Conservation (phyloP, 2,113 vertebrate genomes). For the Fregata magnificens region DNA sequence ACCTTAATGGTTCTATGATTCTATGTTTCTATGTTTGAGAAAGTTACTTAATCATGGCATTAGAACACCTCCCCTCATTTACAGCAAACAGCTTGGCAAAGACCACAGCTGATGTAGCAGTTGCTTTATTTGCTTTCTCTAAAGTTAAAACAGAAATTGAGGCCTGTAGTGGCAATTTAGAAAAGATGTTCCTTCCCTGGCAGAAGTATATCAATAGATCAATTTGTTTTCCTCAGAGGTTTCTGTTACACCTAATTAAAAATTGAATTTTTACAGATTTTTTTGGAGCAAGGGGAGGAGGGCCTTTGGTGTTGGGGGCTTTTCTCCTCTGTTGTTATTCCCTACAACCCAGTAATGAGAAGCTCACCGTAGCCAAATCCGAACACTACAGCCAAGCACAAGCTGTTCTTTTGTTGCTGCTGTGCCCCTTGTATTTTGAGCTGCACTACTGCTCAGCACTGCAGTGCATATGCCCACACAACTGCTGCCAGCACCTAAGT, state of each 20-base stretch:
- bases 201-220: neutral
- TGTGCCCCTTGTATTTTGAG: neutral
- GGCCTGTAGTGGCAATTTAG: neutral
- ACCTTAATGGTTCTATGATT: no score
- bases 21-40: neutral
- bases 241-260: neutral
- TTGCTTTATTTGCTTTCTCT: neutral
- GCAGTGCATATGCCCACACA: neutral
- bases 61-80: slow-evolving; percentile 15
- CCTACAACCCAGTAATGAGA: neutral
- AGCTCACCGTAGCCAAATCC: neutral
- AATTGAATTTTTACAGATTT: neutral
- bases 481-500: neutral
- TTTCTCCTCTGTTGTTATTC: neutral
- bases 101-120: neutral
- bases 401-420: neutral
- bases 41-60: slow-evolving; percentile 20
- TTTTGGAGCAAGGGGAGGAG: neutral
- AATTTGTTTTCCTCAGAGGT: neutral
- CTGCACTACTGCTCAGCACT: neutral
- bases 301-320: neutral
- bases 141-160: neutral
- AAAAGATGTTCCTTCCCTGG: neutral
- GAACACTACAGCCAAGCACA: neutral
- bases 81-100: neutral